Evolutionary conservation across 2,888 invertebrate species (phyloP).

Genomic region (Ferdinandea cuprea): DNA sequence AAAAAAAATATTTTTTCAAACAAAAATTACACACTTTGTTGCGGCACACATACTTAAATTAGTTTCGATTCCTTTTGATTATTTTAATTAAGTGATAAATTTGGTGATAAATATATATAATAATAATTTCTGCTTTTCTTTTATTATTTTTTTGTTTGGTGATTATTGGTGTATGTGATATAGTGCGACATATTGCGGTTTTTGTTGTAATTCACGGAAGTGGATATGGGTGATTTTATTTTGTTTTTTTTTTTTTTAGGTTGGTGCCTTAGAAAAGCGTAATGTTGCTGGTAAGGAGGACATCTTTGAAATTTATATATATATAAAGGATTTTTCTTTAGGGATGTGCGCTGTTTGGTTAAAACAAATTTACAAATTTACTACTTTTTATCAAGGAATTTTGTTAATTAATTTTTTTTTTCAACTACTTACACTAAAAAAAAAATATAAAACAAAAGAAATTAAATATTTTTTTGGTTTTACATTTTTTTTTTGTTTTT

Average conservation of each 20-base stretch:
- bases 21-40: conserved; percentile 50
- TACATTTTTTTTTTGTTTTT: conserved; percentile 70
- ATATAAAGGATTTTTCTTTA: conserved; percentile 16
- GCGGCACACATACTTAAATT: conserved; percentile 39
- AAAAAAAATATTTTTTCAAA: conserved; percentile 14
- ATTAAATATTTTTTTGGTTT: conserved; percentile 71
- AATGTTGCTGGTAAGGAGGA: conserved; percentile 60
- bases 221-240: conserved; percentile 57
- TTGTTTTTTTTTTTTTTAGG: no score
- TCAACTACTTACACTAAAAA: conserved; percentile 65
- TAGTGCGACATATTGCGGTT: conserved; percentile 71
- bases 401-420: conserved; percentile 28
- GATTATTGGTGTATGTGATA: conserved; percentile 71
- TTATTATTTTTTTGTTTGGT: conserved; percentile 39
- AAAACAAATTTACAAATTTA: conserved; percentile 51
- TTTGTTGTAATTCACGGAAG: conserved; percentile 43
- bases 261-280: conserved; percentile 67
- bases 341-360: conserved; percentile 59
- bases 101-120: conserved; percentile 24
- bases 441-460: conserved; percentile 75
- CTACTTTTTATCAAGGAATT: conserved; percentile 52
- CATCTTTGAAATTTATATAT: conserved; percentile 30
- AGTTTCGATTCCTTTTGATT: conserved; percentile 23
- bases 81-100: conserved; percentile 32
- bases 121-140: conserved; percentile 24